Percentiles rank a stretch among this genome's conserved stretches.
Evolutionary conservation across 2,797 vertebrate genomes (phyloP).

Genomic region (Xiphorhynchus erythropygius): DNA sequence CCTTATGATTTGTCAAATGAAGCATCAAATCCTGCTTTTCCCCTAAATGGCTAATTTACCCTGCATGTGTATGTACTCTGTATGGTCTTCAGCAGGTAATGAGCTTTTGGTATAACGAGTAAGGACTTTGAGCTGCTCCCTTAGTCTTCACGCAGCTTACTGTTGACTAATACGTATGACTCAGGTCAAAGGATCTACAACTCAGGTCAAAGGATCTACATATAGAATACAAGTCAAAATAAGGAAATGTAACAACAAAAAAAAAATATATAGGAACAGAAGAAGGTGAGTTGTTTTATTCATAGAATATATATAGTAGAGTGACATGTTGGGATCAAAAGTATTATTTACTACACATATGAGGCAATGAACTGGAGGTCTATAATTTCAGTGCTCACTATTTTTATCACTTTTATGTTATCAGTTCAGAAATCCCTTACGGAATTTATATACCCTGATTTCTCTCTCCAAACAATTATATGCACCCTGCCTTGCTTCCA

Average conservation of each 20-base stretch:
- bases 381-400: not conserved
- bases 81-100: not conserved
- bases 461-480: slow-evolving; percentile 41
- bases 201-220: not conserved
- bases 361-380: not conserved
- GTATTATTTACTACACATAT: not conserved
- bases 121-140: not conserved
- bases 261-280: not conserved
- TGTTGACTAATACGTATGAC: not conserved
- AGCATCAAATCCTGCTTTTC: not conserved
- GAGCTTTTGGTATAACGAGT: not conserved
- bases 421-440: slow-evolving; percentile 37
- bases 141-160: not conserved
- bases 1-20: not conserved
- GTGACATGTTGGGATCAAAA: not conserved
- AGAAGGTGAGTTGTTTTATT: not conserved
- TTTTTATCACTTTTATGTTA: slow-evolving; percentile 35
- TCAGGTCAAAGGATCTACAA: not conserved
- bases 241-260: slow-evolving; percentile 6
- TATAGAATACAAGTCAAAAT: not conserved
- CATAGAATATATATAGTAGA: not conserved
- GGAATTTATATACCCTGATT: slow-evolving; percentile 46
- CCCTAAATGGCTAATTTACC: not conserved
- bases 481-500: slow-evolving; percentile 49
- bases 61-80: not conserved